Evolutionary conservation across 2,113 vertebrate genomes (phyloP).

Genomic region (Hippocampus guttulatus): DNA sequence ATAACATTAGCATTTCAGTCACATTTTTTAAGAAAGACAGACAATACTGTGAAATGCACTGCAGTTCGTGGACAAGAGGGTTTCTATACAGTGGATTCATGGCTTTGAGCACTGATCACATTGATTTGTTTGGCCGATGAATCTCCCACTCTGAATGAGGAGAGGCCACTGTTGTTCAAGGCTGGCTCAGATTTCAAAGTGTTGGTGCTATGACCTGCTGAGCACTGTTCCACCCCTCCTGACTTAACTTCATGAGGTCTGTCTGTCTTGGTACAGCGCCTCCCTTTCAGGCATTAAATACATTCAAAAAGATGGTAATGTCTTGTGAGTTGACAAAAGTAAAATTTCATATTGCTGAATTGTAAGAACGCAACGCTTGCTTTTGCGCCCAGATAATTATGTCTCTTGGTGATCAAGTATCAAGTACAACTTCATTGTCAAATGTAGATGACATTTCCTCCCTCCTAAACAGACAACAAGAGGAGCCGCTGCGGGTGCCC

Average conservation of each 20-base stretch:
- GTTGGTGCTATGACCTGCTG: conserved; percentile 26
- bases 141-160: conserved; percentile 53
- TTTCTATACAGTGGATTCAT: conserved; percentile 11
- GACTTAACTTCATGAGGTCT: conserved; percentile 6
- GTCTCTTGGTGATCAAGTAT: too few species aligned
- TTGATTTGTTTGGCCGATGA: conserved; percentile 53
- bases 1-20: neutral
- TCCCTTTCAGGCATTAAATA: conserved; percentile 3
- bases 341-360: neutral
- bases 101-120: conserved; percentile 26
- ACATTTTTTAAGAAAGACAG: neutral
- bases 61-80: conserved; percentile 3
- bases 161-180: conserved; percentile 58
- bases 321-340: neutral
- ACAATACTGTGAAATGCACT: neutral
- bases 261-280: conserved; percentile 17
- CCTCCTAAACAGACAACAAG: too few species aligned
- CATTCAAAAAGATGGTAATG: neutral
- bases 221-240: conserved; percentile 16
- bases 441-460: too few species aligned
- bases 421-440: too few species aligned
- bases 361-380: neutral
- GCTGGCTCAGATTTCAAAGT: conserved; percentile 61
- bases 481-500: too few species aligned
- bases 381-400: neutral